phyloP scores from a whole-genome alignment of 1,140 invertebrate species.

The Drosophila nigrodunni region DNA sequence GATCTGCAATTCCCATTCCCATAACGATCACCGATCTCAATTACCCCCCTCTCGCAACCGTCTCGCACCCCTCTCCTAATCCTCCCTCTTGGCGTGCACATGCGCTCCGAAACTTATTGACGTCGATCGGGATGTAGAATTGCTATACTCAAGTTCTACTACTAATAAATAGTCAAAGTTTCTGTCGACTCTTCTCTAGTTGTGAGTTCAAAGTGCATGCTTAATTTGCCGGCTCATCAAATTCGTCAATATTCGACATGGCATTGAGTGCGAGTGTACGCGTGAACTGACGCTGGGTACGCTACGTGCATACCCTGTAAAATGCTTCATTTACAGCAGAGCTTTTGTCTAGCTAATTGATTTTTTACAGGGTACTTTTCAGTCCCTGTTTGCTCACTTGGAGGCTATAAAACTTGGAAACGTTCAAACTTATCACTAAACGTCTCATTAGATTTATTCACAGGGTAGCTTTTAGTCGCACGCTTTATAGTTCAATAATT shows the following conservation, averaged over 20 bases:
- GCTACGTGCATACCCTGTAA: background rate
- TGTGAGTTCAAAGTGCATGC: slow-evolving; percentile 69
- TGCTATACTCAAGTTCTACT: background rate
- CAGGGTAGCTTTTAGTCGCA: background rate
- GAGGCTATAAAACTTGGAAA: no score
- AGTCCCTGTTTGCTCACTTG: background rate
- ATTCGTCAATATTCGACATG: slow-evolving; percentile 55
- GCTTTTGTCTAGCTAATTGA: background rate
- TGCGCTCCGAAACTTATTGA: slow-evolving; percentile 40
- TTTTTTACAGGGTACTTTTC: background rate
- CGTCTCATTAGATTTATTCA: background rate
- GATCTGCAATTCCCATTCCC: slow-evolving; percentile 49
- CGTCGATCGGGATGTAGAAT: background rate
- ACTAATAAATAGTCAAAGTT: background rate
- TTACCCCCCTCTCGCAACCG: background rate
- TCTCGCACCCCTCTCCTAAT: slow-evolving; percentile 26
- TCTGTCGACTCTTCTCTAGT: slow-evolving; percentile 20
- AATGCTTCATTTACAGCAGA: background rate
- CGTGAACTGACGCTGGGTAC: background rate
- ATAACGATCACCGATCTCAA: background rate
- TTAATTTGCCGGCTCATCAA: slow-evolving; percentile 61
- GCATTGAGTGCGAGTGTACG: slow-evolving; percentile 46
- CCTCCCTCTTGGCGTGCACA: slow-evolving; percentile 32
- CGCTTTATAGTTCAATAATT: no score
- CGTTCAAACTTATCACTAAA: no score